phyloP scores from a whole-genome alignment of 2,797 vertebrate genomes.

The Iguana delicatissima region DNA sequence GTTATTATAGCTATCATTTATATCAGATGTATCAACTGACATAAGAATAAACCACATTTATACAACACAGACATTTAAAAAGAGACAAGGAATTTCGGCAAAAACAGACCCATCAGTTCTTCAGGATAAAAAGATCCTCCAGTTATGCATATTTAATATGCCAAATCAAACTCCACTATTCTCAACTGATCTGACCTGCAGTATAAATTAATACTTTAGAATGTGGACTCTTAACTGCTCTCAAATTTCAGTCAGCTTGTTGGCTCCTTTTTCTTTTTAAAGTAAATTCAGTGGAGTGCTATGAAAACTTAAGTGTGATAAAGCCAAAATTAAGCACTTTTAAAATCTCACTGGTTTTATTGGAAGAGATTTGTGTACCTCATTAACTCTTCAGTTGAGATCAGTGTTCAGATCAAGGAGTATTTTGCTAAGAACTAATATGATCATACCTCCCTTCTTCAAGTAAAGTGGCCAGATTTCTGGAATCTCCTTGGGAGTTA shows the following conservation, averaged over 20 bases:
- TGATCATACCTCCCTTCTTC: not conserved
- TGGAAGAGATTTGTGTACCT: not conserved
- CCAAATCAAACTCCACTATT: constrained; percentile 18
- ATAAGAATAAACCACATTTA: constrained; percentile 53
- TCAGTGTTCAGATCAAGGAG: no score
- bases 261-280: not conserved
- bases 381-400: not conserved
- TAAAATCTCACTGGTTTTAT: not conserved
- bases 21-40: constrained; percentile 52
- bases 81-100: constrained; percentile 9
- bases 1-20: constrained; percentile 51
- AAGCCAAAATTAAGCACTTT: not conserved
- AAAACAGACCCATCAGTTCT: not conserved
- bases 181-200: not conserved
- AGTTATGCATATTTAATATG: not conserved
- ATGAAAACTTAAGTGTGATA: not conserved
- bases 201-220: not conserved
- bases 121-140: not conserved
- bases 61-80: constrained; percentile 48
- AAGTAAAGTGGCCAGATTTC: not conserved
- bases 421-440: not conserved
- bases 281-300: no score
- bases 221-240: not conserved
- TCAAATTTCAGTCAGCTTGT: not conserved
- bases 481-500: not conserved